Percentiles rank a stretch among this genome's conserved stretches.
Evolutionary conservation across 1,140 invertebrate genomes (phyloP).

Genomic region (Phymorhynchus buccinoides): DNA sequence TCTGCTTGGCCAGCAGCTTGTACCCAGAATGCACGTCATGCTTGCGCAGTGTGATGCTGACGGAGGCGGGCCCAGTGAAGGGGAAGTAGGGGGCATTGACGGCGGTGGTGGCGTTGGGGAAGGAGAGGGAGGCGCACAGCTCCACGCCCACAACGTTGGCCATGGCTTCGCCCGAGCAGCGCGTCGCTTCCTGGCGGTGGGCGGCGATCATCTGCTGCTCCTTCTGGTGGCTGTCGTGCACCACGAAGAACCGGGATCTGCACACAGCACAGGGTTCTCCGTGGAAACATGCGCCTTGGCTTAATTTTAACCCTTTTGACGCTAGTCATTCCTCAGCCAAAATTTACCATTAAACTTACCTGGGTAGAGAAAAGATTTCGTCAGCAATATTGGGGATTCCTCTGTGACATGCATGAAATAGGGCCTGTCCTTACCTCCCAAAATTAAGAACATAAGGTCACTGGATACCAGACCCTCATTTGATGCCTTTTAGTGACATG

Average conservation of each 20-base stretch:
- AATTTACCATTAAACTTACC: no score
- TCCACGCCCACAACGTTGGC: constrained; percentile 82
- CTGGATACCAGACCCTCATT: no score
- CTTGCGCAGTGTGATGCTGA: constrained; percentile 85
- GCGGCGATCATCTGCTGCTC: constrained; percentile 57
- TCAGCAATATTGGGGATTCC: no score
- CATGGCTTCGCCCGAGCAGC: constrained; percentile 67
- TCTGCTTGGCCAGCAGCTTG: constrained; percentile 68
- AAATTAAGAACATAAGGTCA: no score
- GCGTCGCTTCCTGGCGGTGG: constrained; percentile 79
- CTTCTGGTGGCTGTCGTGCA: constrained; percentile 57
- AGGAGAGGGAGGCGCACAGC: constrained; percentile 84
- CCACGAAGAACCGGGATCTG: constrained; percentile 63
- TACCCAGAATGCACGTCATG: constrained; percentile 79
- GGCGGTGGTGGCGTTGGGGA: constrained; percentile 79
- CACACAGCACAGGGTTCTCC: constrained; percentile 35
- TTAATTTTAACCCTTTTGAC: no score
- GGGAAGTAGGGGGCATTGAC: constrained; percentile 80
- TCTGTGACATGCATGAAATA: no score
- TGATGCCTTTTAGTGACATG: no score
- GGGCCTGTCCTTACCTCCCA: no score
- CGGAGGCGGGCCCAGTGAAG: constrained; percentile 85
- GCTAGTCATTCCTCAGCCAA: no score
- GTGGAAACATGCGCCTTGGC: no score
- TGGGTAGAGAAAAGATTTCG: no score